phyloP scores from a whole-genome alignment of 2,888 invertebrate species.

The Thereva nobilitata region DNA sequence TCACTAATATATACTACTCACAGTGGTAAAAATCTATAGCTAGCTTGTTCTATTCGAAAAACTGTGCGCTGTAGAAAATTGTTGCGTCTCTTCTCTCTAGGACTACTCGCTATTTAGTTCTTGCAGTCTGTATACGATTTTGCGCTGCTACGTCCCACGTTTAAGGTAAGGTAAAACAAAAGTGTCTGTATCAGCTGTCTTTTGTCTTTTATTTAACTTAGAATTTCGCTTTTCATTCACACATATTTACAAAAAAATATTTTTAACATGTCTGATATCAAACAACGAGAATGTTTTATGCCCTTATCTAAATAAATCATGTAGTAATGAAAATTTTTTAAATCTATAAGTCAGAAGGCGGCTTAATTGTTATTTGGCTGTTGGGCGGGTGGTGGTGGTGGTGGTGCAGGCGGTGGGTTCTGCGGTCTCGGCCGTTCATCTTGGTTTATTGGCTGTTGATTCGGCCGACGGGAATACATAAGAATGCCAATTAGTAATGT shows the following conservation, averaged over 20 bases:
- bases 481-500: conserved; percentile 81
- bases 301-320: background rate
- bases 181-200: too few species aligned
- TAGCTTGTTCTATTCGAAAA: too few species aligned
- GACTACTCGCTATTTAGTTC: too few species aligned
- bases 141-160: too few species aligned
- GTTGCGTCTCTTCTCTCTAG: too few species aligned
- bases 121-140: too few species aligned
- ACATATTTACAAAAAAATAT: background rate
- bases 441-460: conserved; percentile 47
- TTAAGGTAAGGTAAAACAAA: too few species aligned
- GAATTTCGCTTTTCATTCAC: background rate
- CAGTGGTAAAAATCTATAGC: too few species aligned
- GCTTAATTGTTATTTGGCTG: conserved; percentile 18
- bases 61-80: too few species aligned
- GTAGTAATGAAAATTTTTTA: background rate
- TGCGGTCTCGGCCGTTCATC: conserved; percentile 37
- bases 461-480: conserved; percentile 76
- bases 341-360: conserved; percentile 18
- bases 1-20: too few species aligned
- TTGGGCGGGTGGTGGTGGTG: conserved; percentile 35
- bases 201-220: too few species aligned
- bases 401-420: conserved; percentile 36
- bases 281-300: background rate
- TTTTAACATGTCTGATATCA: background rate